A percentile compares a stretch with the other conserved stretches of the same genome.
phyloP scores from a whole-genome alignment of 2,113 vertebrate species.

The Seriola quinqueradiata region DNA sequence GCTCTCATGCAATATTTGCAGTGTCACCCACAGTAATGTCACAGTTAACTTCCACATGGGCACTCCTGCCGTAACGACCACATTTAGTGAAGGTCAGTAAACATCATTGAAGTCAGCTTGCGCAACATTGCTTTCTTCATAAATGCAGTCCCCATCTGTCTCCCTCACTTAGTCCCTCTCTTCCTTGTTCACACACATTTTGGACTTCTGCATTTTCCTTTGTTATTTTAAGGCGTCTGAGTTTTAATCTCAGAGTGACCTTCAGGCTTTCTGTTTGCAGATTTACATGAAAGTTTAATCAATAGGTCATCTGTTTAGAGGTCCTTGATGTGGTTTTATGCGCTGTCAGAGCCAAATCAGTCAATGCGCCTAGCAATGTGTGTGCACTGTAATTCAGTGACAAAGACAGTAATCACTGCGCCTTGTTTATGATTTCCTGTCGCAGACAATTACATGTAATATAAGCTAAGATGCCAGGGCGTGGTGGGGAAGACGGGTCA shows the following conservation, averaged over 20 bases:
- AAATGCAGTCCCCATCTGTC: slow-evolving; percentile 20
- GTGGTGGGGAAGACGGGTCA: slow-evolving; percentile 3
- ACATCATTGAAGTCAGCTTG: slow-evolving; percentile 34
- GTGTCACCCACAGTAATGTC: slow-evolving; percentile 18
- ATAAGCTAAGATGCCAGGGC: neutral
- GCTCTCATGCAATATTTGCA: slow-evolving; percentile 14
- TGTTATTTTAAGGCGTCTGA: slow-evolving; percentile 22
- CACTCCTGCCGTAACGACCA: slow-evolving; percentile 3
- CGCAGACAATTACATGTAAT: slow-evolving; percentile 29
- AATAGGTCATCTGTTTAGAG: slow-evolving; percentile 70
- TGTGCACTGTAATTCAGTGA: slow-evolving; percentile 30
- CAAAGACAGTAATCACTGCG: slow-evolving; percentile 37
- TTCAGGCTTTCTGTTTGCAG: slow-evolving; percentile 50
- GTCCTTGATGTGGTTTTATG: slow-evolving; percentile 60
- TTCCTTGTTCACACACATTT: neutral
- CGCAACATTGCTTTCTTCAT: slow-evolving; percentile 18
- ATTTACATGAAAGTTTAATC: slow-evolving; percentile 66
- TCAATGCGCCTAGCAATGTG: slow-evolving; percentile 44
- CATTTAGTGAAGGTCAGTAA: slow-evolving; percentile 60
- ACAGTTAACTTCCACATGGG: slow-evolving; percentile 26
- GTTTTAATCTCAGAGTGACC: slow-evolving; percentile 43
- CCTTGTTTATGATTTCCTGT: slow-evolving; percentile 46
- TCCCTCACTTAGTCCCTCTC: neutral
- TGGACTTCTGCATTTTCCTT: neutral
- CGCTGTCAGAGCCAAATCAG: slow-evolving; percentile 55